Evolutionary conservation across 2,888 invertebrate species (phyloP).

Genomic region (Drosophila kambysellisi): DNA sequence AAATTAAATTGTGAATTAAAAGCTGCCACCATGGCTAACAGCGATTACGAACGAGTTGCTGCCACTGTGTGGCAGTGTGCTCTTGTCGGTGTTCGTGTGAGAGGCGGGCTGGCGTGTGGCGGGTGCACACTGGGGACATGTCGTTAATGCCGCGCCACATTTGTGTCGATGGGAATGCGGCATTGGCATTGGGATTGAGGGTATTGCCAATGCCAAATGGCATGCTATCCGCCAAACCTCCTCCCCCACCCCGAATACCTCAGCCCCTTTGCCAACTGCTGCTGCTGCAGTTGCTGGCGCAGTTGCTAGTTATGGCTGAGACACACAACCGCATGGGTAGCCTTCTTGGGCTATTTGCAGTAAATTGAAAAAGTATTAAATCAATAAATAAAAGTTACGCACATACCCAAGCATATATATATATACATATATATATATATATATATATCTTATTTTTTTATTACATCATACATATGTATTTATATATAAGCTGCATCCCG

Average conservation of each 20-base stretch:
- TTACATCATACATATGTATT: background rate
- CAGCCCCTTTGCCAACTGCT: background rate
- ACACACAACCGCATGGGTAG: slow-evolving; percentile 37
- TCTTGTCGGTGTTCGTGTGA: background rate
- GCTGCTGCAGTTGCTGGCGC: slow-evolving; percentile 29
- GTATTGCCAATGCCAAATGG: slow-evolving; percentile 48
- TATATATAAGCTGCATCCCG: slow-evolving; percentile 4
- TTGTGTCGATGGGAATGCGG: slow-evolving; percentile 50
- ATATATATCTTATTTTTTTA: background rate
- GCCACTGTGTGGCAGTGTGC: background rate
- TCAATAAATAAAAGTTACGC: slow-evolving; percentile 77
- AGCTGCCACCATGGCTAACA: slow-evolving; percentile 67
- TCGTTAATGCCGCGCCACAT: slow-evolving; percentile 62
- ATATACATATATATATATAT: background rate
- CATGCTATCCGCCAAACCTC: slow-evolving; percentile 21
- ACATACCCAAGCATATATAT: slow-evolving; percentile 36
- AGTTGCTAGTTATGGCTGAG: slow-evolving; percentile 65
- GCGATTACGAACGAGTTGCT: slow-evolving; percentile 51
- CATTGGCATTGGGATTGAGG: slow-evolving; percentile 42
- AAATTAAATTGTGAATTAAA: slow-evolving; percentile 80
- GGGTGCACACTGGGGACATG: slow-evolving; percentile 52
- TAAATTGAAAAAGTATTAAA: slow-evolving; percentile 79
- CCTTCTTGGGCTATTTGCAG: slow-evolving; percentile 76
- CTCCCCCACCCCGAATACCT: background rate
- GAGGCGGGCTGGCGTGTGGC: background rate